Evolutionary conservation across 2,113 vertebrate genomes (phyloP), one percentile per base, ranked within the genome.

Genomic region (cattle (Bos taurus)): DNA sequence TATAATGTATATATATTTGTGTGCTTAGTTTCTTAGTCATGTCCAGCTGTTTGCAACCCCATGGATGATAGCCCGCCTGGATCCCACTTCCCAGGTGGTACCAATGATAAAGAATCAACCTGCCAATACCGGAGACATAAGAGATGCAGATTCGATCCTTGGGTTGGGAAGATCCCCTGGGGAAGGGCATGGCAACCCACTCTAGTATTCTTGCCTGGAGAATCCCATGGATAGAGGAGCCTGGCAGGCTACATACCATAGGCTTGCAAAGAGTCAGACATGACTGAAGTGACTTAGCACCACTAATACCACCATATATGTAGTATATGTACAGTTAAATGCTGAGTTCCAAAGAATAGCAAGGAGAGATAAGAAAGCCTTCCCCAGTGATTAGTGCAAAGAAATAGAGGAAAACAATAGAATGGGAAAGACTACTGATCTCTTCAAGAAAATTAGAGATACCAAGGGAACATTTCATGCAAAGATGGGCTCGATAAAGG

Each of bases 1-100:
- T 60, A 52, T 36, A 78, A 26, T 64, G 25, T 52, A 62, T 43
- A 40, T 77, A 48, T 78, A 9, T 50, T 13, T 50, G 46, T 81
- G 15, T 60, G 50, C 21, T 48, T 25, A 74, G 71, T 74, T 40
- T 25, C 36, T 74, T n/a, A 74, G 21, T 25, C 19, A 74, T 40
- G 36, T 71, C 9, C 64, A 71, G 17, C n/a, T 71, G 17, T 71
- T 71, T 71, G 64, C 19, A 71, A 36, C n/a, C 17, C 64, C 1
- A 0, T 71, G n/a, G 64, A 36, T 2, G 11, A 36, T 71, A 36
- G 19, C 64, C 64, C 0, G 0, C 17, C 9, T 5, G 1, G 2
- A 5, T 71, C 17, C 9, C n/a, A 71, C 64, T 36, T 71, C 9
- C n/a, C 64, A 71, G 64, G 64, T 71, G 17, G 17, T 36, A 12